phyloP scores from a whole-genome alignment of 2,113 vertebrate species.

The Xiphophorus couchianus region DNA sequence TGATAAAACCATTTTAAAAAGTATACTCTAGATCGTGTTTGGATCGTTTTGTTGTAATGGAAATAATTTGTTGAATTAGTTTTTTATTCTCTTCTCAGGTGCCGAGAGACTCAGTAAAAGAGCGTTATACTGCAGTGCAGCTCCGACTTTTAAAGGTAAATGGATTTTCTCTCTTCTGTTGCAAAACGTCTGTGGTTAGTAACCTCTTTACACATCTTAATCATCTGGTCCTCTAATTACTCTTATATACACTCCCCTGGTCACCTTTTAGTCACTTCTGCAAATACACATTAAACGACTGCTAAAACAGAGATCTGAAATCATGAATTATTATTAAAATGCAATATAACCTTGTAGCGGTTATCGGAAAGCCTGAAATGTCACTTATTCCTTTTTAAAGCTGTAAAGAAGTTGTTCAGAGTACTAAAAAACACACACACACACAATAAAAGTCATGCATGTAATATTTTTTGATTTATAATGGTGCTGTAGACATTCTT shows the following conservation, averaged over 20 bases:
- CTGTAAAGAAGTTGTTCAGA: slow-evolving; percentile 37
- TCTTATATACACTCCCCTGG: slow-evolving; percentile 22
- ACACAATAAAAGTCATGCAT: slow-evolving; percentile 53
- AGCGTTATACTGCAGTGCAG: slow-evolving; percentile 32
- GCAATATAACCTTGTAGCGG: slow-evolving; percentile 19
- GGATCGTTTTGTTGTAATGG: not conserved
- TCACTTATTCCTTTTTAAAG: slow-evolving; percentile 24
- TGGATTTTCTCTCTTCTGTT: slow-evolving; percentile 24
- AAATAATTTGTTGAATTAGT: not conserved
- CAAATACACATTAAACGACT: slow-evolving; percentile 37
- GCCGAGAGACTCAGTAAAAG: slow-evolving; percentile 58
- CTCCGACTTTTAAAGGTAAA: slow-evolving; percentile 74
- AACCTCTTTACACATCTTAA: slow-evolving; percentile 42
- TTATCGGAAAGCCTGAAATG: slow-evolving; percentile 10
- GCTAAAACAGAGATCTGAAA: slow-evolving; percentile 18
- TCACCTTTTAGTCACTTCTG: slow-evolving; percentile 42
- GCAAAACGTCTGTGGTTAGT: slow-evolving; percentile 52
- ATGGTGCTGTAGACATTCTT: slow-evolving; percentile 44
- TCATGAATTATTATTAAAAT: slow-evolving; percentile 27
- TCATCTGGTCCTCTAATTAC: slow-evolving; percentile 35
- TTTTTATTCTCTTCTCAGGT: slow-evolving; percentile 57
- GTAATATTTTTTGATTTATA: slow-evolving; percentile 70
- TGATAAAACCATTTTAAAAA: not conserved
- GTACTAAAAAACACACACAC: slow-evolving; percentile 50
- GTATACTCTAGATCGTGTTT: not conserved